Conservation (phyloP, 2,797 vertebrate species). For the Cuniculus paca region DNA sequence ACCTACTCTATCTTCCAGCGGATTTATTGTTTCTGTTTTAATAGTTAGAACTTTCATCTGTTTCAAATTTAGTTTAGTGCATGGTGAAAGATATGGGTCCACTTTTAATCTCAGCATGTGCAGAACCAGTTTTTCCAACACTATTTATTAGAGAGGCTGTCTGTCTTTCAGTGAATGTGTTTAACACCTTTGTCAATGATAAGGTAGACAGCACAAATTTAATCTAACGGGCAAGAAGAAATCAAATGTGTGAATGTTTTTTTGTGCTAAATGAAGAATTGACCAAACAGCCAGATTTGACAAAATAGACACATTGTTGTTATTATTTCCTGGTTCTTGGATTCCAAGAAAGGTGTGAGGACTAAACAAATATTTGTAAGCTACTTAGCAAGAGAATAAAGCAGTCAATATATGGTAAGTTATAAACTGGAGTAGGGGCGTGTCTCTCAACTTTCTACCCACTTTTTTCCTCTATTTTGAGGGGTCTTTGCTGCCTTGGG, state of each 20-base stretch:
- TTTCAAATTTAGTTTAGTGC: too few relatives aligned
- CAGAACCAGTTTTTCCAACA: too few relatives aligned
- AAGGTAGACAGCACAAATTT: background rate
- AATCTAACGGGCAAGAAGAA: background rate
- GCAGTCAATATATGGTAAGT: background rate
- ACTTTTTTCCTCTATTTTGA: background rate
- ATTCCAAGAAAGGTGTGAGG: background rate
- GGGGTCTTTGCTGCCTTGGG: background rate
- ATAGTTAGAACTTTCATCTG: too few relatives aligned
- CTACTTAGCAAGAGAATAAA: background rate
- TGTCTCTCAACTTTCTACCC: background rate
- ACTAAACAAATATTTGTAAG: background rate
- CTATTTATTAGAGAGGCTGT: too few relatives aligned
- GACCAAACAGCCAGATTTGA: background rate
- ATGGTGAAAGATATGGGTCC: too few relatives aligned
- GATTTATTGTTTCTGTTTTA: too few relatives aligned
- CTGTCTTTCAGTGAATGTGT: too few relatives aligned
- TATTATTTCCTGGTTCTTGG: background rate
- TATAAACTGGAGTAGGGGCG: background rate
- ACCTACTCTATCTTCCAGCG: too few relatives aligned
- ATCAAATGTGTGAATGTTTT: background rate
- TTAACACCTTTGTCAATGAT: too few relatives aligned
- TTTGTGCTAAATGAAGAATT: background rate
- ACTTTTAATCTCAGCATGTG: too few relatives aligned
- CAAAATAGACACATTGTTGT: background rate